phyloP scores from a whole-genome alignment of 2,113 vertebrate genomes.

The Oreochromis tanganicae region DNA sequence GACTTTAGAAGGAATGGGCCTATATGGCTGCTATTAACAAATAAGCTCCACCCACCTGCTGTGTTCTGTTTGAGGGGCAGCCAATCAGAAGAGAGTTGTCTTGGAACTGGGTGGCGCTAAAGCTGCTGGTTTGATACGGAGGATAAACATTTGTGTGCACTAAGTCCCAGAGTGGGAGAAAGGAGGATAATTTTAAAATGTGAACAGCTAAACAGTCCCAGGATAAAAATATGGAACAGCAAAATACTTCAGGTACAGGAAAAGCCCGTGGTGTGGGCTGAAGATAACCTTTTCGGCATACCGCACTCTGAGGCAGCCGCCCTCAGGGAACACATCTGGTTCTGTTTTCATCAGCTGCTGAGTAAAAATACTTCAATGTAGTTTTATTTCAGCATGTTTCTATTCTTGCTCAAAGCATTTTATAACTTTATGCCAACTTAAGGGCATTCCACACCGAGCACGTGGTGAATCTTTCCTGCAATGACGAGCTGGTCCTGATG shows the following conservation, averaged over 20 bases:
- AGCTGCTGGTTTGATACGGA: background rate
- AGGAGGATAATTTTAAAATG: background rate
- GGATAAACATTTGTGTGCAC: background rate
- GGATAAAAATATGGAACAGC: background rate
- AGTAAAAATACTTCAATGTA: background rate
- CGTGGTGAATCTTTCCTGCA: fast-evolving
- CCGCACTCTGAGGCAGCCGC: no score
- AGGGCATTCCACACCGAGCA: background rate
- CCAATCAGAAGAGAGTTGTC: background rate
- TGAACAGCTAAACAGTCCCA: fast-evolving
- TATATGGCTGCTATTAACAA: background rate
- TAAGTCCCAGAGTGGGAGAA: background rate
- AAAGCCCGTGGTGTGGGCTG: background rate
- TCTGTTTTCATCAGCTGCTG: background rate
- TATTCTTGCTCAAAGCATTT: background rate
- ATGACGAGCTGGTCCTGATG: background rate
- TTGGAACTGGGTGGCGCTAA: background rate
- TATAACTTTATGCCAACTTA: background rate
- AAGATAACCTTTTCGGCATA: background rate
- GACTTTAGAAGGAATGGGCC: fast-evolving
- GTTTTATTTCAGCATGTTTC: background rate
- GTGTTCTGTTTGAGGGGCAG: background rate
- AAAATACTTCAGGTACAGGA: background rate
- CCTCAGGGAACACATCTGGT: background rate
- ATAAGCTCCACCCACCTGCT: background rate